These are phyloP conservation scores for Epizoanthus rinbou DNA, from an alignment of 92 coral and sea anemone genomes.

Conservation along the genomic window DNA sequence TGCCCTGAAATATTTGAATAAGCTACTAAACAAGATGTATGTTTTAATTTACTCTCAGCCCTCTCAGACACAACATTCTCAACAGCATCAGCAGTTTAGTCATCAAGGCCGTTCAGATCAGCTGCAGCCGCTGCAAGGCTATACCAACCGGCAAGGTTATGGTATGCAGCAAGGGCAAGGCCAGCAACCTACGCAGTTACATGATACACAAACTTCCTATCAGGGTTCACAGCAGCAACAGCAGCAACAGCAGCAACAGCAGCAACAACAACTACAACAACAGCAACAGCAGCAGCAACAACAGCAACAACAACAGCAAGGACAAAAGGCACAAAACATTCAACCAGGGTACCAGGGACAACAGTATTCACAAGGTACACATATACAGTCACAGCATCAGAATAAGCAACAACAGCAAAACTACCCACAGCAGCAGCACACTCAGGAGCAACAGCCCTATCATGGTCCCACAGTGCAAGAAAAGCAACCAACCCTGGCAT, in stretches of 20 bases:
- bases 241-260: no score
- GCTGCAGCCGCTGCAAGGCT: not conserved
- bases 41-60: not conserved
- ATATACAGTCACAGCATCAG: conserved; percentile 3
- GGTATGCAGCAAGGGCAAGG: conserved; percentile 6
- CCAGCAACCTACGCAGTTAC: conserved; percentile 1
- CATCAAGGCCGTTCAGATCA: not conserved
- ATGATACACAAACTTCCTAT: not conserved
- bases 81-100: conserved; percentile 2
- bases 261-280: no score
- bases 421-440: not conserved
- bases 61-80: not conserved
- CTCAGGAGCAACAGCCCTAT: conserved; percentile 7
- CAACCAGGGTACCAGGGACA: conserved; percentile 19
- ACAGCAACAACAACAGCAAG: conserved; percentile 1
- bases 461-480: conserved; percentile 18
- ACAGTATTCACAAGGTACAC: conserved; percentile 32
- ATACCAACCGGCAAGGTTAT: conserved; percentile 23
- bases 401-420: conserved; percentile 8
- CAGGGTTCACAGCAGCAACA: conserved; percentile 10
- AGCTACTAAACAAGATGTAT: not conserved
- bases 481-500: conserved; percentile 8
- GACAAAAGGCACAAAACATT: not conserved
- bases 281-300: not conserved
- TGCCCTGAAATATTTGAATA: not conserved